A percentile compares a stretch with the other conserved stretches of the same genome.
These are phyloP conservation scores for Tamandua tetradactyla DNA, from an alignment of 2,797 vertebrate genomes.

Conservation along the genomic window DNA sequence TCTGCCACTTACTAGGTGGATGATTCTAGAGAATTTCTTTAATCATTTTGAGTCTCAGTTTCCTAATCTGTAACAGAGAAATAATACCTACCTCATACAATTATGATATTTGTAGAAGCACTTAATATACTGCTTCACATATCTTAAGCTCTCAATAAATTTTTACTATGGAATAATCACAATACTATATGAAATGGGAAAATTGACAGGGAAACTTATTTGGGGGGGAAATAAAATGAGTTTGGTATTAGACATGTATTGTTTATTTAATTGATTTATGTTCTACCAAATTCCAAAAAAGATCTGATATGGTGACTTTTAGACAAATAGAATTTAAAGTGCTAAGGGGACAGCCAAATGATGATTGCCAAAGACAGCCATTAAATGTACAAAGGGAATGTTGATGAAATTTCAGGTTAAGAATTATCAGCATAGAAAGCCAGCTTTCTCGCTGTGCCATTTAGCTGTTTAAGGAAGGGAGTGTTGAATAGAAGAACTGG, in stretches of 20 bases:
- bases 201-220: not conserved
- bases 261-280: constrained; percentile 22
- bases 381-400: not conserved
- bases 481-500: constrained; percentile 8
- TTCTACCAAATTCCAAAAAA: not conserved
- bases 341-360: not conserved
- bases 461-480: not conserved
- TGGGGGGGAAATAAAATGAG: not conserved
- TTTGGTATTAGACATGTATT: constrained; percentile 9
- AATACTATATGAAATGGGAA: not conserved
- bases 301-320: not conserved
- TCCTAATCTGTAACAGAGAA: not conserved
- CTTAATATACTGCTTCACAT: not conserved
- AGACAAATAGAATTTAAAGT: constrained; percentile 30
- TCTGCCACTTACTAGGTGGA: not conserved
- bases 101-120: constrained; percentile 4
- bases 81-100: not conserved
- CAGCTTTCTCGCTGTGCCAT: not conserved
- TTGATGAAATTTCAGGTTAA: not conserved
- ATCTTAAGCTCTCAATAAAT: not conserved
- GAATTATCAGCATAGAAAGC: not conserved
- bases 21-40: not conserved
- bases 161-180: constrained; percentile 29
- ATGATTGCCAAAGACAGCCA: not conserved
- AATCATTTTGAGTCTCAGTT: not conserved